Base-by-base conservation (phyloP, 2,797 vertebrate genomes). In the Coregonus sp. region DNA sequence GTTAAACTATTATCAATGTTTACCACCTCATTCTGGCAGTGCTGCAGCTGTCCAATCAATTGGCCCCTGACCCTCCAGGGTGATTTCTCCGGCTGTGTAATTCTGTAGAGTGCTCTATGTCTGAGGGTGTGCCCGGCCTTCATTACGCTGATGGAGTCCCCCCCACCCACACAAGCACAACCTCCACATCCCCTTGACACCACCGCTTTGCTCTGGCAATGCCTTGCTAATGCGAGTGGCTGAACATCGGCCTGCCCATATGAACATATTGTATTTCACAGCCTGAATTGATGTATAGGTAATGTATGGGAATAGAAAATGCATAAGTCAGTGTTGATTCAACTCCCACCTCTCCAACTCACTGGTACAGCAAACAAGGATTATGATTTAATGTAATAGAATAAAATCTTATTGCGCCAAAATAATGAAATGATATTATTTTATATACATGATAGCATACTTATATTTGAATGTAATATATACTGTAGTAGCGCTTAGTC, bases 81-180 rank as follows among this genome's bases (percentile, higher is more conserved):
- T 35, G 47, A 54, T 33, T 69, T 33, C 12, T 75, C 47, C 51
- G 56, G 29, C 20, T 9, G 74, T 75, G 50, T 69, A 75, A 75
- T 75, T 75, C 68, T 69, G 66, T 47, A 69, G 50, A 75, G 74
- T 75, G 74, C 74, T 51, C 63, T 31, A 29, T 75, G 74, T 75
- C 52, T 40, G 59, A 68, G 29, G 65, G 74, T 29, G 16, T 68
- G 74, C 35, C 65, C 5, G 33, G 51, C 66, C 66, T 68, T 75
- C 51, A 75, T 75, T 75, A 75, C 50, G 14, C 50, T 75, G 74
- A 75, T 75, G 74, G 65, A 35, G 66, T 68, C 51, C 74, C 47
- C 47, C 56, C 5, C 59, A 25, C 9, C n/a, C 16, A 3, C 16
- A 37, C 67, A 35, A 33, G 29, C 59, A n/a, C 59, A 25, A 2